A percentile compares a stretch with the other conserved stretches of the same genome.
phyloP scores from a whole-genome alignment of 2,888 invertebrate genomes.

The Tryphoninae sp. region DNA sequence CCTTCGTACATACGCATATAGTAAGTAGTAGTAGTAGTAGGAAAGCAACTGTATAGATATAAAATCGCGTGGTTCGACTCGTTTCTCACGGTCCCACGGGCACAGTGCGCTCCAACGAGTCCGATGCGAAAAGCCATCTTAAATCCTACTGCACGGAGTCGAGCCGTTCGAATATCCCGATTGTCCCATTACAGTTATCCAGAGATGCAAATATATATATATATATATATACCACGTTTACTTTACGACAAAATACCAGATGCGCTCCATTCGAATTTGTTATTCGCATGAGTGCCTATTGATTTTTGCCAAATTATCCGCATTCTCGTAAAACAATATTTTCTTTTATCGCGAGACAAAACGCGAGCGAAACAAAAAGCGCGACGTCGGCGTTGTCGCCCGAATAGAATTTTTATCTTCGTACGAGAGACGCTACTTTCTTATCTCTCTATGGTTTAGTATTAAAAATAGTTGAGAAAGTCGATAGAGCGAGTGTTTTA shows the following conservation, averaged over 20 bases:
- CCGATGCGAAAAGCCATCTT: constrained; percentile 42
- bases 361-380: no score
- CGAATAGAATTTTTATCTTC: no score
- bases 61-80: constrained; percentile 50
- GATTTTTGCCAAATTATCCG: neutral
- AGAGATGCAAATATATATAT: constrained; percentile 11
- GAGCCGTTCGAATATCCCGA: constrained; percentile 48
- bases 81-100: constrained; percentile 56
- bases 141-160: constrained; percentile 25
- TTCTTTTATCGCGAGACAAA: neutral
- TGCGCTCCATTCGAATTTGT: neutral
- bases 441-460: no score
- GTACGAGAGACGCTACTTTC: no score
- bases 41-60: constrained; percentile 2
- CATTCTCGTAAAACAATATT: neutral
- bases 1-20: constrained; percentile 20
- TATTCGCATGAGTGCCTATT: neutral
- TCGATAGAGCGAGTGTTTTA: no score
- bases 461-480: no score
- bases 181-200: constrained; percentile 41
- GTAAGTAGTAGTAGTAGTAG: neutral
- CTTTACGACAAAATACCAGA: neutral
- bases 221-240: constrained; percentile 40
- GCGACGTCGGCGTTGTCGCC: no score
- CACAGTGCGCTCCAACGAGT: constrained; percentile 52